Evolutionary conservation across 1,140 invertebrate species (phyloP), one percentile per base, ranked within the genome.

Genomic region (Riptortus pedestris): DNA sequence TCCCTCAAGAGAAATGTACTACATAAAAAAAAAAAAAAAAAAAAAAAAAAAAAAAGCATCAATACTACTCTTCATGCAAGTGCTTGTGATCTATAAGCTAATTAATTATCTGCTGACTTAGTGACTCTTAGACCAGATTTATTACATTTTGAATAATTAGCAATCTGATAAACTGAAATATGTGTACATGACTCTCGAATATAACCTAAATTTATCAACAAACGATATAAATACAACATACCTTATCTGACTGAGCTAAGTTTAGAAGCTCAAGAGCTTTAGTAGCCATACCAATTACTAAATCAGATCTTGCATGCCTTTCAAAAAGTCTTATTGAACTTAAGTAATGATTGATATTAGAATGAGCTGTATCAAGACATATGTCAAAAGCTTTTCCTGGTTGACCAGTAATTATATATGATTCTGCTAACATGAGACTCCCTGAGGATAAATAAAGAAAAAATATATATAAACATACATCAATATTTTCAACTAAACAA

Each of bases 241-340:
- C 72, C 74, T 76, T 75, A 84, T 85, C 73, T 89, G 72, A 72
- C 90, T 84, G 0, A 81, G 81, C 74, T 24, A 55, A 18, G 26
- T 24, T 55, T 16, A 55, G 24, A 24, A 55, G 24, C 26, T 55
- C 27, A 31, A 47, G 31, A 2, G 27, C 33, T 45, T 38, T 38
- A 38, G 38, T 59, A 28, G 60, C 65, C 51, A 66, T 43, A n/a
- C 51, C 22, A 18, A 66, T 59, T 16, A 62, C 61, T n/a, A 55
- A 59, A 63, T 66, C 65, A 2, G 60, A 51, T 5, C 60, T 20
- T 20, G 60, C 52, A 43, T 63, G 43, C 5, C n/a, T 20, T 60
- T 66, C 65, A 60, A 63, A 66, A 22, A 66, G 51, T 27, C 45
- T 16, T 29, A 66, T 66, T 12, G 52, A 51, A 43, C 59, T 62